Percentiles rank a stretch among this genome's conserved stretches.
phyloP scores from a whole-genome alignment of 2,113 vertebrate genomes.

The Platysternon megacephalum region DNA sequence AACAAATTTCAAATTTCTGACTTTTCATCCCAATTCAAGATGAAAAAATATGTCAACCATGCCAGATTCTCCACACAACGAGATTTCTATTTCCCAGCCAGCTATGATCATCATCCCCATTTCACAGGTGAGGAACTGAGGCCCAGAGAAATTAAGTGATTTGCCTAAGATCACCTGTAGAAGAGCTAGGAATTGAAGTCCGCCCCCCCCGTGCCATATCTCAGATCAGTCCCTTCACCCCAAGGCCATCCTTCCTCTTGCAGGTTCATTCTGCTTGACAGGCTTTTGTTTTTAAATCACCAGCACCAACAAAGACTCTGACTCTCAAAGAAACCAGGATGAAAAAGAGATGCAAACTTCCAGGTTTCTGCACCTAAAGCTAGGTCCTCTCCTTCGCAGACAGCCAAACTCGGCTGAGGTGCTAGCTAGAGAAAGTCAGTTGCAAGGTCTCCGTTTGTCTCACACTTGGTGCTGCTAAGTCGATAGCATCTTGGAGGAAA shows the following conservation, averaged over 20 bases:
- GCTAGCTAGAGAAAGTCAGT: background rate
- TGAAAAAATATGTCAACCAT: background rate
- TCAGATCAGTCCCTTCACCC: background rate
- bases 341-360: background rate
- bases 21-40: background rate
- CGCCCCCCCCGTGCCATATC: no score
- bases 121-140: background rate
- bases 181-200: background rate
- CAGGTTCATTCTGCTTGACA: background rate
- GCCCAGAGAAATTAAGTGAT: background rate
- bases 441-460: background rate
- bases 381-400: background rate
- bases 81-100: background rate
- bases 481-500: background rate
- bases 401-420: background rate
- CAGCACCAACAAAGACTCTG: background rate
- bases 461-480: background rate
- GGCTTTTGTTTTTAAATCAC: background rate
- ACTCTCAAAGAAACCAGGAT: background rate
- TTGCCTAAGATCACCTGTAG: background rate
- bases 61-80: background rate
- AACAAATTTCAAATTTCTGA: background rate
- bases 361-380: background rate
- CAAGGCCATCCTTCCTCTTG: background rate
- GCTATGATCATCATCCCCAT: background rate